Percentiles rank a stretch among this genome's conserved stretches.
Evolutionary conservation across 2,113 vertebrate species (phyloP).

Genomic region (Lophura nycthemera): DNA sequence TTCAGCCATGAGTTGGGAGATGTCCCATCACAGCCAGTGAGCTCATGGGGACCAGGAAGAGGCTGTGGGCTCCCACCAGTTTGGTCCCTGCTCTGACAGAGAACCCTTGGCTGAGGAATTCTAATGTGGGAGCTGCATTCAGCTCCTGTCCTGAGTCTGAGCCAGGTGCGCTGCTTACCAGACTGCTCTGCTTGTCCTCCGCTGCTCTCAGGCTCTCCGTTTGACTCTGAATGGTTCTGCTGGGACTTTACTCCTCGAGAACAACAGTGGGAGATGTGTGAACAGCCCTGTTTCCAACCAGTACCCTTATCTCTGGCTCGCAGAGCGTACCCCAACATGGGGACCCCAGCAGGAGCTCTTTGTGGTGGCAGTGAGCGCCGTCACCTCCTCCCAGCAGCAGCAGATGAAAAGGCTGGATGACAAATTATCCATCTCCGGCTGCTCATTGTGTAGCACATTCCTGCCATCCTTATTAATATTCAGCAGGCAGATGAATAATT

Average conservation of each 20-base stretch:
- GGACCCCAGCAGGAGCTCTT: neutral
- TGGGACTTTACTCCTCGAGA: neutral
- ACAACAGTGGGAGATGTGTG: neutral
- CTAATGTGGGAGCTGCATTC: neutral
- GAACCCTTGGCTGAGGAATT: neutral
- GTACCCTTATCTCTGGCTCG: fast-evolving
- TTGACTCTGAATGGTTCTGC: neutral
- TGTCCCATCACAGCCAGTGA: fast-evolving
- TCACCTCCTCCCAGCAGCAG: constrained; percentile 7
- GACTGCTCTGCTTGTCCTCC: neutral
- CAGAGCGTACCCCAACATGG: neutral
- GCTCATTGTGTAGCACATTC: constrained; percentile 47
- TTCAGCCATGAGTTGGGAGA: neutral
- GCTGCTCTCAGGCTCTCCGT: neutral
- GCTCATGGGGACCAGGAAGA: neutral
- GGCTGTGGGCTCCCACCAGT: neutral
- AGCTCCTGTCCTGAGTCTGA: neutral
- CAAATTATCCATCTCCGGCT: constrained; percentile 59
- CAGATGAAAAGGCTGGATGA: constrained; percentile 52
- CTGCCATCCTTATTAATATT: constrained; percentile 68
- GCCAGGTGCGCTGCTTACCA: neutral
- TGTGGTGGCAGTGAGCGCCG: neutral
- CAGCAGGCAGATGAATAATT: constrained; percentile 72
- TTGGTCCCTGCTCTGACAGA: neutral
- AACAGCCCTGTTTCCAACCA: neutral